Percentiles rank a stretch among this genome's conserved stretches.
phyloP scores from a whole-genome alignment of 2,797 vertebrate genomes.

The Darevskia mixta region DNA sequence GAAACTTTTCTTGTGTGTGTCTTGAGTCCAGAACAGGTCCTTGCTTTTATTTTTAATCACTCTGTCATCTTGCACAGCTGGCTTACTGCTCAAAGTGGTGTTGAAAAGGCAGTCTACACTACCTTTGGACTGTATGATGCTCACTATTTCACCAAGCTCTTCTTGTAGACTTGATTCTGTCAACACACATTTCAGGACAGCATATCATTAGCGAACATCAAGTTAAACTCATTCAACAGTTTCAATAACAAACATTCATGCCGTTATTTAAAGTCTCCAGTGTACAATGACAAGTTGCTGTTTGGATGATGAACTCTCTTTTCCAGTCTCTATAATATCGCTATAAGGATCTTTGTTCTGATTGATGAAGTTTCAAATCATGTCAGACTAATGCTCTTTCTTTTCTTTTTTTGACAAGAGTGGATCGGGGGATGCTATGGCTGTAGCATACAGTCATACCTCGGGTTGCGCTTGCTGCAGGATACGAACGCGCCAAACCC shows the following conservation, averaged over 20 bases:
- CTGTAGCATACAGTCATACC: too few species aligned
- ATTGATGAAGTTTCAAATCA: too few species aligned
- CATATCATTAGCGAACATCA: background rate
- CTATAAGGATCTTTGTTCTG: too few species aligned
- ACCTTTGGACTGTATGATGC: constrained; percentile 33
- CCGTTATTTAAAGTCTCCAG: background rate
- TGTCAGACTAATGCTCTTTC: too few species aligned
- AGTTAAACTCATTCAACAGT: background rate
- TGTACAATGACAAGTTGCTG: background rate
- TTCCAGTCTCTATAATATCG: background rate
- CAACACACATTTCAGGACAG: constrained; percentile 53
- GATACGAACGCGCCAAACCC: too few species aligned
- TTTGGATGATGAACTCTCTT: background rate
- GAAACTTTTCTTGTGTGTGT: constrained; percentile 38
- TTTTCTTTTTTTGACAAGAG: too few species aligned
- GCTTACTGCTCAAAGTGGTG: constrained; percentile 16
- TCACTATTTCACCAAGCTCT: constrained; percentile 39
- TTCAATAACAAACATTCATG: background rate
- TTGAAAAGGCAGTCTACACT: constrained; percentile 44
- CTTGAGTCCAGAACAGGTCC: constrained; percentile 12
- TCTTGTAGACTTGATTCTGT: constrained; percentile 58
- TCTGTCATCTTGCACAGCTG: constrained; percentile 12
- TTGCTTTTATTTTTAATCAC: constrained; percentile 7
- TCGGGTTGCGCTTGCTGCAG: too few species aligned
- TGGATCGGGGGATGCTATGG: too few species aligned